These are phyloP conservation scores for Diachasmimorpha longicaudata DNA, from an alignment of 1,140 invertebrate genomes.

Conservation along the genomic window DNA sequence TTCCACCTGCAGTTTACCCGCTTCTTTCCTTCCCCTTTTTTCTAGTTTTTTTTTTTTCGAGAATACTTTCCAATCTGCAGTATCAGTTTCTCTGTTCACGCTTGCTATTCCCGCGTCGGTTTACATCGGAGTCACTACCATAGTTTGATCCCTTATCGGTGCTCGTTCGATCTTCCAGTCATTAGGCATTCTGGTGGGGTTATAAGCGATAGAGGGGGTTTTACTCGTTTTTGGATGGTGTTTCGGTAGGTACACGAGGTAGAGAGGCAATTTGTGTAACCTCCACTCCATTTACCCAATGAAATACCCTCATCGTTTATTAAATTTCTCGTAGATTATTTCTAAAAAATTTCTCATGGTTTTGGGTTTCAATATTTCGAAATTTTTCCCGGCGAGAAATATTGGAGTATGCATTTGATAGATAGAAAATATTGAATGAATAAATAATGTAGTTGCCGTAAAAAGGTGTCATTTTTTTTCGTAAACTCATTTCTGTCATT, in stretches of 20 bases:
- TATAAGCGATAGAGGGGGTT: not conserved
- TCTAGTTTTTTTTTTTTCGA: not conserved
- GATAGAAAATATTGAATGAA: no score
- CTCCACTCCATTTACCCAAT: not conserved
- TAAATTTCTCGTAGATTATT: not conserved
- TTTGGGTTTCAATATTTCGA: no score
- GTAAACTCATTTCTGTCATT: not conserved
- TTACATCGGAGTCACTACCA: not conserved
- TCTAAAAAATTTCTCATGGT: not conserved
- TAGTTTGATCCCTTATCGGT: constrained; percentile 35
- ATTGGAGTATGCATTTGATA: no score
- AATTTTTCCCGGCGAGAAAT: no score
- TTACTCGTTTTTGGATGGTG: not conserved
- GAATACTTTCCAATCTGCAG: constrained; percentile 5
- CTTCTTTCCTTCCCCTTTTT: not conserved
- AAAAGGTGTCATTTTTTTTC: no score
- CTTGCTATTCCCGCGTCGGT: not conserved
- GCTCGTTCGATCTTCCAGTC: constrained; percentile 36
- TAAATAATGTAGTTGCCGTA: no score
- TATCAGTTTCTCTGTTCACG: constrained; percentile 6
- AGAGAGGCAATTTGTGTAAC: constrained; percentile 4
- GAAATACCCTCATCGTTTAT: not conserved
- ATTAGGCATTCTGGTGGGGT: constrained; percentile 38
- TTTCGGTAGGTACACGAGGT: not conserved
- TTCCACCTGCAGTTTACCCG: constrained; percentile 23